A percentile compares a stretch with the other conserved stretches of the same genome.
Conservation (phyloP, 2,888 invertebrate genomes). For the Heliothis peltigera region DNA sequence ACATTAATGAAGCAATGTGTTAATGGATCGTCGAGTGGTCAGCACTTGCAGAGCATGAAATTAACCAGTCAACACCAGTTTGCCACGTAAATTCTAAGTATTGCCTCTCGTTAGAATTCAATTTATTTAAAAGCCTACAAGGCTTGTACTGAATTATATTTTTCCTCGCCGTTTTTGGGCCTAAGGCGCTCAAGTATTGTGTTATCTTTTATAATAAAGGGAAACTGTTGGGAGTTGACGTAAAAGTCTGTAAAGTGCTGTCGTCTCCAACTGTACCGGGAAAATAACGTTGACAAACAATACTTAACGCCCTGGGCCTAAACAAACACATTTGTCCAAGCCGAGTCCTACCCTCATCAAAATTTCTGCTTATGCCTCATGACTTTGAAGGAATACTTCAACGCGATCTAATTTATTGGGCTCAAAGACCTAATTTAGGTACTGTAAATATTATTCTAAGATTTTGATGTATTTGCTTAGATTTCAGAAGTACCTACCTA, state of each 20-base stretch:
- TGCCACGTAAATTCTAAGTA: neutral
- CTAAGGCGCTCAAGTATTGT: slow-evolving; percentile 17
- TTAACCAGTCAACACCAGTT: slow-evolving; percentile 19
- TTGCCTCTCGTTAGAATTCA: slow-evolving; percentile 1
- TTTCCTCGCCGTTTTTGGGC: slow-evolving; percentile 7
- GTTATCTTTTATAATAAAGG: slow-evolving; percentile 51
- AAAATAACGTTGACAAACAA: slow-evolving; percentile 59
- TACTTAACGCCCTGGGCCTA: slow-evolving; percentile 53
- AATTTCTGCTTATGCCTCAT: slow-evolving; percentile 43
- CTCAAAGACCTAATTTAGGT: slow-evolving; percentile 25
- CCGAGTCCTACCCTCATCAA: slow-evolving; percentile 53
- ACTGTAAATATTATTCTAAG: slow-evolving; percentile 15
- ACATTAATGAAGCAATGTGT: slow-evolving; percentile 34
- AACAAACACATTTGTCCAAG: slow-evolving; percentile 62
- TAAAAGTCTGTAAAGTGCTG: slow-evolving; percentile 42
- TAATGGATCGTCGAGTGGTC: slow-evolving; percentile 42
- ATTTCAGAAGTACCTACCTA: neutral
- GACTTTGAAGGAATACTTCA: slow-evolving; percentile 43
- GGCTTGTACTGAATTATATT: neutral
- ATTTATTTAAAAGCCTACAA: slow-evolving; percentile 2
- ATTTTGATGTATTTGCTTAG: neutral
- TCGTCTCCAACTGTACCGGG: slow-evolving; percentile 31
- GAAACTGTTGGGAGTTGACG: slow-evolving; percentile 35
- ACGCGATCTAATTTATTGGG: slow-evolving; percentile 42
- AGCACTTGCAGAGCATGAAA: slow-evolving; percentile 16